Evolutionary conservation across 2,888 invertebrate species (phyloP), one percentile per base, ranked within the genome.

Genomic region (Phragmatobia fuliginosa): DNA sequence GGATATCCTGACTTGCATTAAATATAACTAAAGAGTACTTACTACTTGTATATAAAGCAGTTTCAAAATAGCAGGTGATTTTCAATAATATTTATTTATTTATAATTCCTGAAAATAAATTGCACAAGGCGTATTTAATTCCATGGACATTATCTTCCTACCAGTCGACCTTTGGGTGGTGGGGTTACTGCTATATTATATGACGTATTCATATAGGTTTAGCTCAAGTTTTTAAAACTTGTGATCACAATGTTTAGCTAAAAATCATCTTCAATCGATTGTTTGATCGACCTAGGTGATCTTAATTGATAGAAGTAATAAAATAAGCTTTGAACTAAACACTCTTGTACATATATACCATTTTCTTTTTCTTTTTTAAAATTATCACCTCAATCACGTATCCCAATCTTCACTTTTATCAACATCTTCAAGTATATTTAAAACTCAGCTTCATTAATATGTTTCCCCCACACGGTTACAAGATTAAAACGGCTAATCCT

Each of bases 401-500:
- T 25, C 16, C 63, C 62, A 59, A 67, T 70, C 49, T 67, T 31
- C 60, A 49, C 33, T 67, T 70, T 65, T 66, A 65, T 59, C 66
- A 74, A 62, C 45, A 56, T 36, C 38, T 36, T 66, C 78, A 76
- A 84, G 21, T 61, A 75, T 82, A 79, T 77, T 76, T 76, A 72
- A 72, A 76, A 72, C 77, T 72, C 77, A 77, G 71, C 74, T 70
- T 79, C 75, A 71, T 71, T 65, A 74, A 72, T 31, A 16, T 68
- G 64, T 49, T 38, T 72, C 71, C 76, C 82, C 81, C 32, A 86
- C 78, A 77, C 78, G 78, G 11, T 80, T 84, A 88, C 84, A 83
- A 82, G 90, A 91, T 92, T 92, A 92, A 91, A 91, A 86, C 84
- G 84, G 86, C 86, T 92, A 91, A 92, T 92, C 90, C 85, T 80